A percentile compares a stretch with the other conserved stretches of the same genome.
Evolutionary conservation across 2,888 invertebrate species (phyloP).

Genomic region (Clitarchus hookeri): DNA sequence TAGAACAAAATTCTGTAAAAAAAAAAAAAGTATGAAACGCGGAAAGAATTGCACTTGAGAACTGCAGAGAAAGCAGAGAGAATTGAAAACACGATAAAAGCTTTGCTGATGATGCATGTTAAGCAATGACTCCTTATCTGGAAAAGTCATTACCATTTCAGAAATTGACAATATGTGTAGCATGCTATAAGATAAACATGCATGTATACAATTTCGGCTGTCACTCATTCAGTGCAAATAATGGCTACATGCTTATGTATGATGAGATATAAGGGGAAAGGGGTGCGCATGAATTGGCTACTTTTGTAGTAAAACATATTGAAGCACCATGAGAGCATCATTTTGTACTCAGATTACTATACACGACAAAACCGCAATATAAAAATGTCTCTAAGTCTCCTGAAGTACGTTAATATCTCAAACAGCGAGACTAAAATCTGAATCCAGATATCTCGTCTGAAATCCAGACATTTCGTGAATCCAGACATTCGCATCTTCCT

Average conservation of each 20-base stretch:
- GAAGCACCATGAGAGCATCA: neutral
- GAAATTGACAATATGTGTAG: neutral
- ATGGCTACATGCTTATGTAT: no score
- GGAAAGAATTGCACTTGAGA: no score
- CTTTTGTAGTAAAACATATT: neutral
- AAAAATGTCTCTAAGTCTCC: constrained; percentile 23
- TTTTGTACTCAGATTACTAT: constrained; percentile 26
- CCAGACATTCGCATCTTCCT: constrained; percentile 25
- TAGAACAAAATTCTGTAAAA: neutral
- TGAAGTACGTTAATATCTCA: neutral
- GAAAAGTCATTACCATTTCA: neutral
- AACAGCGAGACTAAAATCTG: neutral
- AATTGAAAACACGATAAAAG: neutral
- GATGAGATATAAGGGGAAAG: no score
- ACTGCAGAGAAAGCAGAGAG: no score
- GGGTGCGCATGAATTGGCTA: neutral
- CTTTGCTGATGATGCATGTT: neutral
- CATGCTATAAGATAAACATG: no score
- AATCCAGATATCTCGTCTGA: no score
- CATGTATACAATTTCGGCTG: no score
- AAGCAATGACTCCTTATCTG: neutral
- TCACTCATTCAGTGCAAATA: no score
- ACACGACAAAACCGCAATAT: constrained; percentile 27
- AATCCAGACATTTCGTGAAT: constrained; percentile 27
- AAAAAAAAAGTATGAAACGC: neutral